Base-by-base conservation (phyloP, 2,113 vertebrate species). In the Elephantulus edwardii region DNA sequence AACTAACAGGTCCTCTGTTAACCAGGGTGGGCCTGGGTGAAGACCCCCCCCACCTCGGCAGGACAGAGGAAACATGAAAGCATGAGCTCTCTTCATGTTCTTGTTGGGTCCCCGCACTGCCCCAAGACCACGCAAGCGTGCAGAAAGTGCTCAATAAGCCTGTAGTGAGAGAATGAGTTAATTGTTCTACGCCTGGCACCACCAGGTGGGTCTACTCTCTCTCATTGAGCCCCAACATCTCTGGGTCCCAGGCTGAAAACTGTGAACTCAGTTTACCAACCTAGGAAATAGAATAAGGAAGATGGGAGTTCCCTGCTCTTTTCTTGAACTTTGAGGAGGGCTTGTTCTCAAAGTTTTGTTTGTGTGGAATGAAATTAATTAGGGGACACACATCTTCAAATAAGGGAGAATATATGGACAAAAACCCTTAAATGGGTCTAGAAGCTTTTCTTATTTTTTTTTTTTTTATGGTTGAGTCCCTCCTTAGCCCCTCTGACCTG, bases 381-480 rank as follows among this genome's bases (percentile, higher is more conserved):
- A 58, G 56, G 68, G 56, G n/a, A 66, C 62, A 74, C 54, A 40
- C 13, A 22, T 35, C 40, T 82, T 72, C 68, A 74, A 62, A 82
- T n/a, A 56, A 42, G 68, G 40, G 52, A 28, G 68, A 75, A 83
- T 75, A 64, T 44, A 56, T 85, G 33, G 30, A 52, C 5, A 40
- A 48, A 60, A 76, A 60, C n/a, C 60, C 68, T 48, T n/a, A 48
- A 48, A 48, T 48, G 14, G 19, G 70, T 38, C 74, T 78, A 68
- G 71, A 33, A 90, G 80, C 17, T 58, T 35, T 52, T 35, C 19
- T 35, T 83, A 24, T 91, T 17, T 4, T 48, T 70, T 54, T 30
- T 48, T 44, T 66, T 42, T 83, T 74, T 75, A 66, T 75, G 56
- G 30, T n/a, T n/a, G 88, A 56, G 33, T 84, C 72, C 72, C 30